These are phyloP conservation scores for Capreolus pygargus DNA, from an alignment of 2,113 vertebrate species.

Conservation along the genomic window DNA sequence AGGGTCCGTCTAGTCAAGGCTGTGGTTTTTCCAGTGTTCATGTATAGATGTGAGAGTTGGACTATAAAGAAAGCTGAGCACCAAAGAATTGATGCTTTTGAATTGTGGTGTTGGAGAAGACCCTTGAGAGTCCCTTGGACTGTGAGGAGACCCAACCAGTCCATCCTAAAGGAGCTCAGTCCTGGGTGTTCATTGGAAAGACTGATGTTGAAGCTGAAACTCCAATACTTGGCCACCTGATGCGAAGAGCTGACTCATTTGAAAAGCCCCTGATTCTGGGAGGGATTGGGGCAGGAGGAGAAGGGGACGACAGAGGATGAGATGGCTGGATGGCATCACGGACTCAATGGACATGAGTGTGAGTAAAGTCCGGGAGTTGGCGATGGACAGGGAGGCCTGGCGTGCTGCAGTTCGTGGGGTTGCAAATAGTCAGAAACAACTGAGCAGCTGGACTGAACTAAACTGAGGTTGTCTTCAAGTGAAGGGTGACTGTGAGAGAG, in stretches of 20 bases:
- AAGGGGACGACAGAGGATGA: background rate
- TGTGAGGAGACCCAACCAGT: background rate
- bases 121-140: background rate
- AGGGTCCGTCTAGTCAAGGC: background rate
- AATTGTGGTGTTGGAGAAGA: background rate
- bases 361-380: rapidly evolving
- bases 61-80: background rate
- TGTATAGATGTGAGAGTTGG: background rate
- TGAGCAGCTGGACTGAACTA: background rate
- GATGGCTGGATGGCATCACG: background rate
- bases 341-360: background rate
- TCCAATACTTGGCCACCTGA: background rate
- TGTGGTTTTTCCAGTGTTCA: background rate
- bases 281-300: background rate
- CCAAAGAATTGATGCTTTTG: background rate
- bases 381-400: background rate
- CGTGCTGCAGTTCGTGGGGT: background rate
- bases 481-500: background rate
- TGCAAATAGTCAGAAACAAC: background rate
- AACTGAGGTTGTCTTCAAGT: background rate
- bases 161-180: background rate
- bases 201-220: background rate
- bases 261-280: background rate
- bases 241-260: background rate
- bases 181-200: background rate